Base-by-base conservation (phyloP, 2,888 invertebrate genomes). In the Conops quadrifasciatus region DNA sequence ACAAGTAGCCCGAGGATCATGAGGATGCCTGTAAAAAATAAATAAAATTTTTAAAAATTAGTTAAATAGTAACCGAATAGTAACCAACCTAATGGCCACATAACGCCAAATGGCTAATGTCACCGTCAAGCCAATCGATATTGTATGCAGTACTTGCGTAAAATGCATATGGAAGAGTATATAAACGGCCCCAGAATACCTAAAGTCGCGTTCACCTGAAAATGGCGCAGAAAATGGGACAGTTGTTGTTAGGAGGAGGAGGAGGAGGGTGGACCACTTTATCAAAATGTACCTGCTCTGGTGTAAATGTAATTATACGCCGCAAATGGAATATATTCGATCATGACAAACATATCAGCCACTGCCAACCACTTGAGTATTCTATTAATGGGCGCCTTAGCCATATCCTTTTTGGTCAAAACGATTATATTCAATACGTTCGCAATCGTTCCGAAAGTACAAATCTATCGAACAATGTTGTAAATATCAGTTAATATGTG, bases 81-180 rank as follows among this genome's bases (percentile, higher is more conserved):
- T 49, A 53, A 66, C 9, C n/a, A 64, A 93, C 93, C 91, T 92
- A 82, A 94, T 91, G 75, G 93, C 93, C 69, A 96, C 89, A 83
- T 94, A 96, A 15, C 97, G 89, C 94, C 97, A 97, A 15, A 97
- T 91, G 0, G 97, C 97, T 75, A 97, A 85, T 0, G 94, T 93
- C 2, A 97, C 93, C 0, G 97, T 97, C 78, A 97, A 86, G 88
- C 94, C 96, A 79, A 96, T 96, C 0, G 96, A 95, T 75, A 96
- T 94, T 1, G 97, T 96, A 83, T 94, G 94, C 79, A 92, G 90
- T 16, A 93, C 91, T 85, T 96, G 95, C 16, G 94, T 92, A 84
- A 96, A 96, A 82, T 94, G 92, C 73, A 94, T 94, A 85, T 97
- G 96, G 79, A 96, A 93, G 73, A 94, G 89, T 11, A 94, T 91